These are phyloP conservation scores for Hylyphantes graminicola DNA, from an alignment of 1,140 invertebrate species.

Conservation along the genomic window DNA sequence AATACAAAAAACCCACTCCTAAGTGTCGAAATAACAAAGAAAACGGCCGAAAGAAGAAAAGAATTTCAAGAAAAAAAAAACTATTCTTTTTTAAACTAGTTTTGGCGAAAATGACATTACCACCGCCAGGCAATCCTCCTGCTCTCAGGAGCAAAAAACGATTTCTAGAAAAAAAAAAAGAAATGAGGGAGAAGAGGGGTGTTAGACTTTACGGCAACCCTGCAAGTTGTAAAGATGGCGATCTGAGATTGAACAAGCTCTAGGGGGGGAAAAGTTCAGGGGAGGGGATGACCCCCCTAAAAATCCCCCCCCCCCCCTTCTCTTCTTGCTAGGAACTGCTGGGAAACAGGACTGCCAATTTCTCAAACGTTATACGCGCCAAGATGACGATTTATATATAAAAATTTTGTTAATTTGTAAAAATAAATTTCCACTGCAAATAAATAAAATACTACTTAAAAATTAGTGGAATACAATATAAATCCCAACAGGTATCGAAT, in stretches of 20 bases:
- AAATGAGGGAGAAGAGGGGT: no score
- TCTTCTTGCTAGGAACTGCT: no score
- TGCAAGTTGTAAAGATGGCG: conserved; percentile 41
- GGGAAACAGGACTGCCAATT: no score
- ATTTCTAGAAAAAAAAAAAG: no score
- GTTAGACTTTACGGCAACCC: conserved; percentile 26
- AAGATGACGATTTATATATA: no score
- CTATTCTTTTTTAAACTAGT: not conserved
- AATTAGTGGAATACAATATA: no score
- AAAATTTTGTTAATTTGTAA: no score
- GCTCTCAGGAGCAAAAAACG: conserved; percentile 9
- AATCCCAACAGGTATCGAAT: no score
- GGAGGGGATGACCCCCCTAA: not conserved
- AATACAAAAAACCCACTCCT: conserved; percentile 19
- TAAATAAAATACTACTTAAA: no score
- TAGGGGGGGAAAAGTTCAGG: not conserved
- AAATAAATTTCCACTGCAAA: no score
- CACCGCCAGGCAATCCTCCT: no score
- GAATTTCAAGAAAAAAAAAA: not conserved
- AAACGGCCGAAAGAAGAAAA: conserved; percentile 9
- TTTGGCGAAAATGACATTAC: conserved; percentile 43
- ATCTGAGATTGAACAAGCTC: conserved; percentile 47
- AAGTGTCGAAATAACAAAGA: conserved; percentile 6
- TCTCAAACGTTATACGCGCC: no score
- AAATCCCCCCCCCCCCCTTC: not conserved